A percentile compares a stretch with the other conserved stretches of the same genome.
Conservation (phyloP, 2,113 vertebrate species). For the Myanophis thanlyinensis region DNA sequence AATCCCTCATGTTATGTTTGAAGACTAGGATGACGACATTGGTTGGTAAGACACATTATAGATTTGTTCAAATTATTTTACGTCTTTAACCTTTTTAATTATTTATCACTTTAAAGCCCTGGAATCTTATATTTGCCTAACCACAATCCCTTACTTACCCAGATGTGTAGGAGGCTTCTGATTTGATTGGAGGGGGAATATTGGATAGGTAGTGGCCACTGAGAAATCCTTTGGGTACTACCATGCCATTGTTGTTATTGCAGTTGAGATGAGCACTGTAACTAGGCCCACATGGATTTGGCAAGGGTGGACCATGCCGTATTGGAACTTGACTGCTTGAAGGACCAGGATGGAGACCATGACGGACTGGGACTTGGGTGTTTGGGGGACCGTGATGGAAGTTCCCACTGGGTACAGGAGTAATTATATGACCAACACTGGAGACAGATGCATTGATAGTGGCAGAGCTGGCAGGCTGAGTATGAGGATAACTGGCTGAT, state of each 20-base stretch:
- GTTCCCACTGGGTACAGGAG: constrained; percentile 56
- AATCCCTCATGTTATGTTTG: neutral
- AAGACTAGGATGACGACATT: neutral
- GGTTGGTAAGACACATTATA: accelerated
- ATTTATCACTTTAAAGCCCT: neutral
- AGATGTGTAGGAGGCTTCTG: constrained; percentile 90
- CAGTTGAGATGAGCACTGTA: constrained; percentile 74
- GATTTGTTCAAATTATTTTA: neutral
- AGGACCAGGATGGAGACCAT: constrained; percentile 70
- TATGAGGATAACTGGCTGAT: constrained; percentile 73
- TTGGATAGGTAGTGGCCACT: constrained; percentile 71
- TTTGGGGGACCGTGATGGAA: constrained; percentile 68
- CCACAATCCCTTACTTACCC: constrained; percentile 74
- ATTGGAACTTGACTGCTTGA: constrained; percentile 59
- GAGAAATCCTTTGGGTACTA: constrained; percentile 84
- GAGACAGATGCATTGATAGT: constrained; percentile 5
- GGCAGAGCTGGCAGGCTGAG: constrained; percentile 69
- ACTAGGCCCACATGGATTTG: constrained; percentile 62
- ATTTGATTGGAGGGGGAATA: constrained; percentile 83
- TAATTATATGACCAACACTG: constrained; percentile 44
- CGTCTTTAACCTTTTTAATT: neutral
- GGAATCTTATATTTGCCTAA: neutral
- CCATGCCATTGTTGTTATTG: constrained; percentile 79
- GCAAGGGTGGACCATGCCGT: constrained; percentile 67
- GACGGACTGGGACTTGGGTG: constrained; percentile 64